phyloP scores from a whole-genome alignment of 2,113 vertebrate genomes.

The Pelobates fuscus region DNA sequence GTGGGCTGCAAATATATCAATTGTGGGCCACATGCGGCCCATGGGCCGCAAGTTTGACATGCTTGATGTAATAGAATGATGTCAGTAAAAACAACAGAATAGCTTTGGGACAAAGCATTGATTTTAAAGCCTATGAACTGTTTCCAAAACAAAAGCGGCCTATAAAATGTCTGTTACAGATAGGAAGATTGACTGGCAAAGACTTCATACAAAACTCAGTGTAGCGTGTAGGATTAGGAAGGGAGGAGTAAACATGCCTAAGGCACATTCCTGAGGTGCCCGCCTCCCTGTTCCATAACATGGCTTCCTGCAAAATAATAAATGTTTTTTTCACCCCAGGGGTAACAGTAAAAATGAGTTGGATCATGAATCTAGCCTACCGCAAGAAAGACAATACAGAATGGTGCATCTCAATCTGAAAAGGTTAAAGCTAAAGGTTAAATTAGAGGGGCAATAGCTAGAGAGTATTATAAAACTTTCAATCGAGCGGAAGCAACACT shows the following conservation, averaged over 20 bases:
- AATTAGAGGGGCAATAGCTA: too few relatives aligned
- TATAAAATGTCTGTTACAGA: conserved; percentile 18
- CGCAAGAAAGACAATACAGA: background rate
- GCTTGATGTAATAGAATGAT: too few relatives aligned
- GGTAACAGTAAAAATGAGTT: conserved; percentile 5
- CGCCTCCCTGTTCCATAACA: conserved; percentile 39
- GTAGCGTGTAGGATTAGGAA: conserved; percentile 40
- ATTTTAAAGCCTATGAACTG: background rate
- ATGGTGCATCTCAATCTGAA: too few relatives aligned
- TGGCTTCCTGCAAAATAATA: conserved; percentile 25
- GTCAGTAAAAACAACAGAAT: background rate
- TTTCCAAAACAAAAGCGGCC: background rate
- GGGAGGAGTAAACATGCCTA: conserved; percentile 28
- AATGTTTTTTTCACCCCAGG: conserved; percentile 23
- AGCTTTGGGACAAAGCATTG: background rate
- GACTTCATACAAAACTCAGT: background rate
- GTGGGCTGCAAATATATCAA: too few relatives aligned
- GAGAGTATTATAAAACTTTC: too few relatives aligned
- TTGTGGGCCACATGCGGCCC: too few relatives aligned
- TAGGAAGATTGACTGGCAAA: conserved; percentile 9
- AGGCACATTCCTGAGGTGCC: conserved; percentile 45
- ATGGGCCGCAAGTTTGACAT: too few relatives aligned
- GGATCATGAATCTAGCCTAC: background rate
- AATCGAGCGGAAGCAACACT: too few relatives aligned
- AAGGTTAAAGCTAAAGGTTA: too few relatives aligned